Evolutionary conservation across 2,888 invertebrate genomes (phyloP).

Genomic region (Steinernema scapterisci): DNA sequence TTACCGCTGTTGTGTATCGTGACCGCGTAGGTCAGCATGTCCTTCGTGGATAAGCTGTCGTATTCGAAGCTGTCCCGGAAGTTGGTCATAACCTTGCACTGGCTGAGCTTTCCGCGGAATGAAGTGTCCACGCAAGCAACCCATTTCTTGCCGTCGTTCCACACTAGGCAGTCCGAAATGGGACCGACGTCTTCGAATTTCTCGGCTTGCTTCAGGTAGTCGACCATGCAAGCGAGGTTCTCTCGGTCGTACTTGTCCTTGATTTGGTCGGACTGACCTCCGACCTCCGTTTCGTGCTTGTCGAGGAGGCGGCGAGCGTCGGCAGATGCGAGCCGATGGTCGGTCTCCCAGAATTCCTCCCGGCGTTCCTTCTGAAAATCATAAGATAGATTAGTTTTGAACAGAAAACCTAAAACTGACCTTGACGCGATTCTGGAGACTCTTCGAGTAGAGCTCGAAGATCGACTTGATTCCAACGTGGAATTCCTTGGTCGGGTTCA

Average conservation of each 20-base stretch:
- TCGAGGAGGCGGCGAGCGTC: conserved; percentile 78
- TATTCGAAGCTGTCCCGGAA: conserved; percentile 82
- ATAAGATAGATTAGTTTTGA: background rate
- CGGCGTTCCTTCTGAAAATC: conserved; percentile 76
- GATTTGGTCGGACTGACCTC: conserved; percentile 53
- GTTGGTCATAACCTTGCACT: conserved; percentile 80
- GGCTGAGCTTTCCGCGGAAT: conserved; percentile 80
- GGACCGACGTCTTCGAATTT: conserved; percentile 87
- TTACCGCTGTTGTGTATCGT: conserved; percentile 91
- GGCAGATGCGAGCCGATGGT: conserved; percentile 80
- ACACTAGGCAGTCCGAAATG: conserved; percentile 89
- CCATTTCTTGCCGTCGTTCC: conserved; percentile 88
- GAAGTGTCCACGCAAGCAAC: conserved; percentile 84
- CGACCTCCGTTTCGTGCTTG: conserved; percentile 73
- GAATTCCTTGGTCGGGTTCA: conserved; percentile 80
- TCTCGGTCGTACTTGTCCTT: conserved; percentile 82
- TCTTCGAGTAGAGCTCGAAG: conserved; percentile 83
- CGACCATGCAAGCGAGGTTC: conserved; percentile 84
- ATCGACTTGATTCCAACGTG: conserved; percentile 85
- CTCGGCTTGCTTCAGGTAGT: conserved; percentile 79
- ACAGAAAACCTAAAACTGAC: conserved; percentile 3
- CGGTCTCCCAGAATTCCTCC: conserved; percentile 82
- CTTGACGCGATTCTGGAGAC: conserved; percentile 79
- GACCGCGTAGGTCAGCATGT: conserved; percentile 84
- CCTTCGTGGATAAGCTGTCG: conserved; percentile 77